Conservation (phyloP, 1,140 invertebrate species). For the Dendroctonus valens region DNA sequence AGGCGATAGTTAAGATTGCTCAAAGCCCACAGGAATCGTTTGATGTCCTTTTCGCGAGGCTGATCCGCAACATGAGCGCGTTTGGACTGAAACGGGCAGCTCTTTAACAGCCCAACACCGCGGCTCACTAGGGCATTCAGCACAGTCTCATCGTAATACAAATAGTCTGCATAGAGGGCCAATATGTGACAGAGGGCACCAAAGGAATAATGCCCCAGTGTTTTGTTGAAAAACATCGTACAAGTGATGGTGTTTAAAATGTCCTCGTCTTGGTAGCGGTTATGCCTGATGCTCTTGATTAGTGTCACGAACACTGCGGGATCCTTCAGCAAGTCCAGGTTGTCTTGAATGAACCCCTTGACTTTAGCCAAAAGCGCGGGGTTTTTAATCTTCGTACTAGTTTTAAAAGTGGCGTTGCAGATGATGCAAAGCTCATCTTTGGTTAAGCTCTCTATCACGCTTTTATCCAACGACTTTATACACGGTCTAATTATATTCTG, state of each 20-base stretch:
- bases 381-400: constrained; percentile 46
- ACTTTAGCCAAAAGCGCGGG: constrained; percentile 39
- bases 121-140: constrained; percentile 39
- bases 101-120: constrained; percentile 35
- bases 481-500: constrained; percentile 41
- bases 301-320: constrained; percentile 45
- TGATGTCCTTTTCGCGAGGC: constrained; percentile 46
- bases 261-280: constrained; percentile 46
- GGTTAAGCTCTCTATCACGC: constrained; percentile 38
- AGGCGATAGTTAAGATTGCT: constrained; percentile 41
- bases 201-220: constrained; percentile 45
- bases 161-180: constrained; percentile 46
- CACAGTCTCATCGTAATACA: constrained; percentile 47
- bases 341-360: constrained; percentile 40
- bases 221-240: constrained; percentile 48
- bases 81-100: constrained; percentile 30
- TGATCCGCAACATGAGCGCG: constrained; percentile 35
- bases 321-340: constrained; percentile 46
- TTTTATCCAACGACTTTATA: constrained; percentile 34
- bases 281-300: constrained; percentile 47
- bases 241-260: constrained; percentile 45
- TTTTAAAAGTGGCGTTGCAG: constrained; percentile 48
- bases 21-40: constrained; percentile 45
- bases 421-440: constrained; percentile 45
- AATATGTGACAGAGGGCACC: constrained; percentile 45